A percentile compares a stretch with the other conserved stretches of the same genome.
These are phyloP conservation scores for Clivina fossor DNA, from an alignment of 2,888 invertebrate genomes.

Conservation along the genomic window DNA sequence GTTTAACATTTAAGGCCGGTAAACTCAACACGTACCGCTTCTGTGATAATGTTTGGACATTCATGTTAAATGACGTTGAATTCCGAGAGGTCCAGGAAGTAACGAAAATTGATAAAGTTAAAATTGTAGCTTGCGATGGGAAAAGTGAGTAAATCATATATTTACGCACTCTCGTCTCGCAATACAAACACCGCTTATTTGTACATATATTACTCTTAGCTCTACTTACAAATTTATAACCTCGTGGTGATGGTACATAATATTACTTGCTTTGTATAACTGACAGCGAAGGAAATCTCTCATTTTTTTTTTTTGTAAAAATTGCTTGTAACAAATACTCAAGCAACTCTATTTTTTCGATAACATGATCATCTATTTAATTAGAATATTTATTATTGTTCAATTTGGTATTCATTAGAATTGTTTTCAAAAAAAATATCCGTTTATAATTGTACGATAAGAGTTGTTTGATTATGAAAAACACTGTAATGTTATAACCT, in stretches of 20 bases:
- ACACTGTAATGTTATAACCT: too few species aligned
- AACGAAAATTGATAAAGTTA: constrained; percentile 90
- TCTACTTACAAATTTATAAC: constrained; percentile 21
- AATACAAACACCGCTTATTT: constrained; percentile 1
- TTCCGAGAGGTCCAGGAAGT: constrained; percentile 94
- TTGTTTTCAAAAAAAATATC: too few species aligned
- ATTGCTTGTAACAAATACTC: too few species aligned
- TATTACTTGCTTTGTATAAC: constrained; percentile 8
- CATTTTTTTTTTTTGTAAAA: too few species aligned
- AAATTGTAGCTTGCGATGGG: constrained; percentile 97
- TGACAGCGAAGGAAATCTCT: too few species aligned
- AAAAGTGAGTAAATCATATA: constrained; percentile 67
- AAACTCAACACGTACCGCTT: constrained; percentile 88
- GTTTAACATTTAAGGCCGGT: constrained; percentile 90
- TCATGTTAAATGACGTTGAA: constrained; percentile 97
- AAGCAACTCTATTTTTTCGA: too few species aligned
- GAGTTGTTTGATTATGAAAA: too few species aligned
- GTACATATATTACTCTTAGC: constrained; percentile 21
- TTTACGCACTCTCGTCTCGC: too few species aligned
- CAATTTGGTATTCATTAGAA: too few species aligned
- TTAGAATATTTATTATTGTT: too few species aligned
- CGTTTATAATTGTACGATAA: too few species aligned
- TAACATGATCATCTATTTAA: too few species aligned
- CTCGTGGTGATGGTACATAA: constrained; percentile 16
- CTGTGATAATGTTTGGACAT: constrained; percentile 99